Base-by-base conservation (phyloP, 2,797 vertebrate species). In the Tamandua tetradactyla region DNA sequence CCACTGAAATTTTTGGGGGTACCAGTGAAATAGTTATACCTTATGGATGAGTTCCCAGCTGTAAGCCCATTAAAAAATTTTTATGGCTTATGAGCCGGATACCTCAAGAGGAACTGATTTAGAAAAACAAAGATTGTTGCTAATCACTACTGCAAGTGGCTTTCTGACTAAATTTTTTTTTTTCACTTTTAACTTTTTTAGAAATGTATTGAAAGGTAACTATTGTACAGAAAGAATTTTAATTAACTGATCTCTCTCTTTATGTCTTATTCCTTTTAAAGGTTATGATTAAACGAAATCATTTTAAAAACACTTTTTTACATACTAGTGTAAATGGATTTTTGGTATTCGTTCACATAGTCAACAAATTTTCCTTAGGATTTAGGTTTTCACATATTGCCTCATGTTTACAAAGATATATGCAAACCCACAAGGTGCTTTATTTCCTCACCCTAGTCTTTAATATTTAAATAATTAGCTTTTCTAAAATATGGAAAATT, bases 401-500 rank as follows among this genome's bases (percentile, higher is more conserved):
- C 25, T 80, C 78, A 27, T 84, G 22, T 64, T 87, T 94, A 95
- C 92, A 91, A 84, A 72, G 81, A 82, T 86, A 72, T 37, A 66
- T 87, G 89, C 42, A 94, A 90, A 84, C 5, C 7, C 49, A 87
- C 64, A 62, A 23, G 75, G 90, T 89, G 18, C 40, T 96, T 92
- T 96, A 94, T 96, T 95, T 93, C 87, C 86, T 96, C 68, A 93
- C 49, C 88, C 11, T 93, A 91, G 79, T 18, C 68, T 94, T 96
- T 95, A 91, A 91, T 30, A 94, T 91, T 97, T 92, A 94, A 94
- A 74, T 89, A 97, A 98, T 96, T 72, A 95, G 88, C 95, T 95
- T 98, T 96, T 87, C 96, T 97, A 97, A 97, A 97, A 94, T 66
- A 96, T 98, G 96, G 97, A 97, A 98, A 98, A 97, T 97, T 98